Base-by-base conservation (phyloP, 2,888 invertebrate genomes). In the Abrostola tripartita region DNA sequence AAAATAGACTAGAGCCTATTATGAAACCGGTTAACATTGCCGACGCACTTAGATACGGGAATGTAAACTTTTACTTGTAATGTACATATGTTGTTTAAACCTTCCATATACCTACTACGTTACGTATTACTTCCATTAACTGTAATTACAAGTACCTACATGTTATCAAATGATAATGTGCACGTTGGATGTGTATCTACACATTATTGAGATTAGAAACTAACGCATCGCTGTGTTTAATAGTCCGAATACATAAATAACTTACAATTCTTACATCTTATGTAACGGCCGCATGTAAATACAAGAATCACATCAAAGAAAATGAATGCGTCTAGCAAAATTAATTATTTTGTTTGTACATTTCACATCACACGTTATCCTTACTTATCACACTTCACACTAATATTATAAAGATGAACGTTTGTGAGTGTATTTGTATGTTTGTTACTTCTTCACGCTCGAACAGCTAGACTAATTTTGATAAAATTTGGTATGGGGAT, bases 41-140 rank as follows among this genome's bases (percentile, higher is more conserved):
- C 73, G 79, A 63, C 47, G 78, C 85, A 84, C 86, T 85, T 82
- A 80, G 84, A 86, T 85, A 90, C 86, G 87, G 90, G 90, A 93
- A 84, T 86, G 85, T 85, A 85, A 86, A 87, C 93, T 94, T 93
- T 94, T 94, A 94, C 94, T 92, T 81, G 87, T 88, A 88, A 89
- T 90, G 85, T 88, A n/a, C n/a, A n/a, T n/a, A 88, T 90, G 89
- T 88, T 87, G 88, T 92, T 89, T 83, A 81, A 78, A 85, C 78
- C 87, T 84, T 84, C 86, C 85, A 79, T 85, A 84, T 63, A 58
- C 50, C 63, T 85, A 83, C 80, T 81, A 82, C 73, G 79, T 85
- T 85, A 85, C 81, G 78, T 85, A 83, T 76, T 63, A 82, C 83
- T 85, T 79, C 71, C 74, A 74, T 78, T 85, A 79, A 71, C 42